Base-by-base conservation (phyloP, 2,113 vertebrate genomes). In the Thalassarche chlororhynchos region DNA sequence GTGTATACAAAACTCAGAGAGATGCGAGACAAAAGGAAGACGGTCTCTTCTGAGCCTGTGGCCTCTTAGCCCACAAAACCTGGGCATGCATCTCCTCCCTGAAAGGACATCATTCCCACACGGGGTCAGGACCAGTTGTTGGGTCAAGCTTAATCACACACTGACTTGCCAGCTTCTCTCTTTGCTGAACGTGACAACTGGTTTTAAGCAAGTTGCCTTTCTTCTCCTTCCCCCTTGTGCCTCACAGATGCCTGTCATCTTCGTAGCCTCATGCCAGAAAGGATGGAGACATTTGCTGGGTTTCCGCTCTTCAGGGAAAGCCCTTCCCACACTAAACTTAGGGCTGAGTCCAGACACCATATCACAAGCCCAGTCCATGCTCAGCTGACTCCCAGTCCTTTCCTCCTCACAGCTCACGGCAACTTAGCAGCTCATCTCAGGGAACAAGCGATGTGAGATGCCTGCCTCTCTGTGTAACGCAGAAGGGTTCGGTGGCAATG, bases 81-180 rank as follows among this genome's bases (percentile, higher is more conserved):
- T 80, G 70, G 93, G 87, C 51, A 31, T 46, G 20, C 8, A 4
- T 70, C 83, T 85, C 54, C 46, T 86, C 54, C 46, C n/a, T 84
- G 76, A 61, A 85, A 87, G 52, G 65, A 25, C 81, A 68, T 28
- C 4, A 8, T 81, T 91, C 61, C 91, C 85, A 90, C 82, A 85
- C 3, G 20, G 42, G 42, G 14, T 44, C 71, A 83, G 55, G 25
- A 64, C 49, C 84, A 87, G 32, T 26, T 46, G 19, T 15, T 89
- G 75, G 61, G 82, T 87, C 76, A 89, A 47, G 40, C 49, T 65
- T 90, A 94, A 96, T 92, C 84, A 96, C 93, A 94, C 24, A 47
- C 38, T 1, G 1, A 29, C 81, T 72, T 94, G 89, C 90, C 92
- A 97, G 91, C 84, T 61, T 62, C 42, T 60, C 19, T 68, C 83